phyloP scores from a whole-genome alignment of 2,113 vertebrate genomes.

The Phrynosoma platyrhinos region DNA sequence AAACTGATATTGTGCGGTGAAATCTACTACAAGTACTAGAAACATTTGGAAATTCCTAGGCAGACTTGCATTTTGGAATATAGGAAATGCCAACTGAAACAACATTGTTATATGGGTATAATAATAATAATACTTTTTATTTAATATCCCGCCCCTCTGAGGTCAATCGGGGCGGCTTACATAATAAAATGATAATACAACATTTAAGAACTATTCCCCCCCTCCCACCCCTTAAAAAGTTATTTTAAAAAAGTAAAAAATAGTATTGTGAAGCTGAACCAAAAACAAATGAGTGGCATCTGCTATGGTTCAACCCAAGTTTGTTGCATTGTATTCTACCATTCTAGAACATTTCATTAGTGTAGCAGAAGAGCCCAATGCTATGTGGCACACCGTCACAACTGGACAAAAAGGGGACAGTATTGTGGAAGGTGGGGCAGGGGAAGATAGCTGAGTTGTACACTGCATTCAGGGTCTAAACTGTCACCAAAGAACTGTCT shows the following conservation, averaged over 20 bases:
- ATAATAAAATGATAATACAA: too few species aligned
- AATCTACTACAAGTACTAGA: conserved; percentile 42
- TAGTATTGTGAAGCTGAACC: background rate
- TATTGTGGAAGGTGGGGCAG: background rate
- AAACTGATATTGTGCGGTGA: conserved; percentile 34
- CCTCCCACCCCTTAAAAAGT: too few species aligned
- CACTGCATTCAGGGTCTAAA: background rate
- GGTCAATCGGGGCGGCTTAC: too few species aligned
- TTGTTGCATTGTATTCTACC: too few species aligned
- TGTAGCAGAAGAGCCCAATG: background rate
- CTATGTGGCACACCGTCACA: background rate
- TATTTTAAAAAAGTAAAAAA: too few species aligned
- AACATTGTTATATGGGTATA: conserved; percentile 21
- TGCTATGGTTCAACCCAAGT: background rate
- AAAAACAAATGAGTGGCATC: background rate
- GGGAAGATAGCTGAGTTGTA: background rate
- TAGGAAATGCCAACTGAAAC: conserved; percentile 54
- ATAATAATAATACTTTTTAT: too few species aligned
- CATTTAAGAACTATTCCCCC: too few species aligned
- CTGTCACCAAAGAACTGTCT: too few species aligned
- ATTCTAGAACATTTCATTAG: too few species aligned
- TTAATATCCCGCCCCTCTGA: too few species aligned
- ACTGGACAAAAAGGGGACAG: background rate
- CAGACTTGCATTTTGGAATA: conserved; percentile 37
- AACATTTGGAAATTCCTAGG: conserved; percentile 46